Percentiles rank a stretch among this genome's conserved stretches.
phyloP scores from a whole-genome alignment of 2,888 invertebrate species.

The Hirtodrosophila histrioides region DNA sequence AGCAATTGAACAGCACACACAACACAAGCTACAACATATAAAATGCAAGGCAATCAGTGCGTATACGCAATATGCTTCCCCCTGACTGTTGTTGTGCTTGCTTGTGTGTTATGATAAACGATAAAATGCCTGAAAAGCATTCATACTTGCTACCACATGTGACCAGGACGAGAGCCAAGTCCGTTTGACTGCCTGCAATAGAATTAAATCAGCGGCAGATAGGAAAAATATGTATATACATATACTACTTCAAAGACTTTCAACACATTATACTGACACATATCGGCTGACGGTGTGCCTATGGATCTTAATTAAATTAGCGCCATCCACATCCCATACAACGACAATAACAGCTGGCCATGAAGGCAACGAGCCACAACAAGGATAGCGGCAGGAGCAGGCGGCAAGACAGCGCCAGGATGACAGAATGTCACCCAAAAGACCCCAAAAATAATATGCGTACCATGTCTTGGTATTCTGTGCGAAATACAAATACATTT shows the following conservation, averaged over 20 bases:
- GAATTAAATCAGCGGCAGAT: not conserved
- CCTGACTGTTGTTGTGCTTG: slow-evolving; percentile 19
- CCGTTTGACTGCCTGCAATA: not conserved
- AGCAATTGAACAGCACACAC: slow-evolving; percentile 1
- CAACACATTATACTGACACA: slow-evolving; percentile 71
- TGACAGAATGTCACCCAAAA: slow-evolving; percentile 53
- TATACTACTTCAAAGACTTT: slow-evolving; percentile 48
- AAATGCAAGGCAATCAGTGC: slow-evolving; percentile 38
- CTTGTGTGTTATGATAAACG: slow-evolving; percentile 36
- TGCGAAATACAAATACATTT: slow-evolving; percentile 63
- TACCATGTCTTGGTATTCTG: slow-evolving; percentile 7
- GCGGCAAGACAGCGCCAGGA: slow-evolving; percentile 25
- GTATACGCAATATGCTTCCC: slow-evolving; percentile 46
- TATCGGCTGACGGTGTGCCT: slow-evolving; percentile 55
- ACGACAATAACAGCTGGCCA: slow-evolving; percentile 30
- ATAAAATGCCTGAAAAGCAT: slow-evolving; percentile 51
- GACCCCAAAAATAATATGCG: slow-evolving; percentile 7
- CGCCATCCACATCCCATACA: slow-evolving; percentile 19
- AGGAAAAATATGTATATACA: not conserved
- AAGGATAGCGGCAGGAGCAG: slow-evolving; percentile 19
- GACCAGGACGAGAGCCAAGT: not conserved
- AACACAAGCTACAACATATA: slow-evolving; percentile 14
- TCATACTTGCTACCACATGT: slow-evolving; percentile 38
- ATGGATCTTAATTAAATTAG: slow-evolving; percentile 73
- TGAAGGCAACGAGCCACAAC: slow-evolving; percentile 52